Percentiles rank a stretch among this genome's conserved stretches.
These are phyloP conservation scores for Drosophila borealis DNA, from an alignment of 2,888 invertebrate species.

Conservation along the genomic window DNA sequence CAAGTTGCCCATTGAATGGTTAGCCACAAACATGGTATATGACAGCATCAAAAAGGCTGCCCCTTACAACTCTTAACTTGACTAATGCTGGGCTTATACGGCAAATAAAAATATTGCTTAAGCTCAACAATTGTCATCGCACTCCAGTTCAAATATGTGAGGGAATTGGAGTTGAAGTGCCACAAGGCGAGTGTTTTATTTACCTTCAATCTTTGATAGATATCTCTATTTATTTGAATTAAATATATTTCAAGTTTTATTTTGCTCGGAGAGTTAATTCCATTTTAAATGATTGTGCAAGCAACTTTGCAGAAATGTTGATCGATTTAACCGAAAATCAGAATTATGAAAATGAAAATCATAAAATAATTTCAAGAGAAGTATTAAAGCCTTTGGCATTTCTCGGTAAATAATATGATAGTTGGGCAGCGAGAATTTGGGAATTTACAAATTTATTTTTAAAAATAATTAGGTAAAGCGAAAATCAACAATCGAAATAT, in stretches of 20 bases:
- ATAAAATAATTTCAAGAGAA: too few species aligned
- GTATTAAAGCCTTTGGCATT: too few species aligned
- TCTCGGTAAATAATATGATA: too few species aligned
- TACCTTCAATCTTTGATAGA: not conserved
- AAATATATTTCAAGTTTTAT: not conserved
- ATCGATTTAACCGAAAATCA: too few species aligned
- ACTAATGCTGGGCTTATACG: constrained; percentile 2
- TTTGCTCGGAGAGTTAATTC: not conserved
- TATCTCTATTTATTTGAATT: not conserved
- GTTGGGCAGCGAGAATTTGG: too few species aligned
- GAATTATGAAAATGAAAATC: too few species aligned
- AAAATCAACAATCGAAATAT: not conserved
- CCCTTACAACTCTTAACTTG: constrained; percentile 23
- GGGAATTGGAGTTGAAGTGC: constrained; percentile 3
- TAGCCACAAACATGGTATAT: constrained; percentile 35
- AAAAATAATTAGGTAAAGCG: too few species aligned
- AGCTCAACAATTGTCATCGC: constrained; percentile 12
- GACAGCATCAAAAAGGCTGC: constrained; percentile 36
- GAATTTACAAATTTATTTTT: too few species aligned
- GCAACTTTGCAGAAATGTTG: too few species aligned
- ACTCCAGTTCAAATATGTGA: not conserved
- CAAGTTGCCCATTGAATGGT: constrained; percentile 48
- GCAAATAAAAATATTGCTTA: constrained; percentile 1
- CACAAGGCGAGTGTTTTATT: not conserved
- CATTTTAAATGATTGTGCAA: not conserved